Conservation (phyloP, 2,797 vertebrate genomes). For the Danio choprae region DNA sequence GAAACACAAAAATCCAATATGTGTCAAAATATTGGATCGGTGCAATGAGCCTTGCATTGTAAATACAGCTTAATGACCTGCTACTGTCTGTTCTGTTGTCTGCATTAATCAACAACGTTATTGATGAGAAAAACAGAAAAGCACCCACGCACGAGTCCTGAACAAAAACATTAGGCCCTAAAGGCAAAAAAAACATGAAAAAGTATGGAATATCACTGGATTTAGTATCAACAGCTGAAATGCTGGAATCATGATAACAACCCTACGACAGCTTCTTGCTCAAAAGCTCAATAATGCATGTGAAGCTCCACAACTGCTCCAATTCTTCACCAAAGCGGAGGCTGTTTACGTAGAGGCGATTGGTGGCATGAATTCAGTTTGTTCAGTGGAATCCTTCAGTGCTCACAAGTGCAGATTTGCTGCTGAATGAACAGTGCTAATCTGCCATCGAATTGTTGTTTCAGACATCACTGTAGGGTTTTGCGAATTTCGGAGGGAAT, state of each 20-base stretch:
- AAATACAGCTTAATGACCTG: slow-evolving; percentile 26
- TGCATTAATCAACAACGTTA: slow-evolving; percentile 15
- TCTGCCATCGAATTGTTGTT: slow-evolving; percentile 37
- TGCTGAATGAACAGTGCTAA: slow-evolving; percentile 26
- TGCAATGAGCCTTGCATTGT: slow-evolving; percentile 4
- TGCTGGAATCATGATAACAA: slow-evolving; percentile 7
- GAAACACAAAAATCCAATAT: slow-evolving; percentile 4
- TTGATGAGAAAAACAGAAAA: slow-evolving; percentile 4
- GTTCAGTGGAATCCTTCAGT: slow-evolving; percentile 4
- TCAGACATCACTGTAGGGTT: slow-evolving; percentile 30
- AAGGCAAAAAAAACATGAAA: slow-evolving; percentile 2
- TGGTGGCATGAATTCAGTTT: slow-evolving; percentile 27
- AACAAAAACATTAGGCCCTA: neutral
- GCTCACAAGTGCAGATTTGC: slow-evolving; percentile 28
- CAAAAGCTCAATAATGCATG: slow-evolving; percentile 34
- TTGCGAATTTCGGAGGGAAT: slow-evolving; percentile 16
- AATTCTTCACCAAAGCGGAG: slow-evolving; percentile 13
- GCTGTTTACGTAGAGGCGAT: slow-evolving; percentile 33
- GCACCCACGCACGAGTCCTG: neutral
- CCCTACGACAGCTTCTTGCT: slow-evolving; percentile 5
- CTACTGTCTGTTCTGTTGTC: neutral
- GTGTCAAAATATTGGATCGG: slow-evolving; percentile 19
- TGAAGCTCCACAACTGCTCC: slow-evolving; percentile 25
- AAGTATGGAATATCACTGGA: neutral
- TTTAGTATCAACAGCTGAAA: neutral